A percentile compares a stretch with the other conserved stretches of the same genome.
Evolutionary conservation across 37 sponge, comb jelly and placozoan species (phyloP).

Genomic region (Agelas oroides): DNA sequence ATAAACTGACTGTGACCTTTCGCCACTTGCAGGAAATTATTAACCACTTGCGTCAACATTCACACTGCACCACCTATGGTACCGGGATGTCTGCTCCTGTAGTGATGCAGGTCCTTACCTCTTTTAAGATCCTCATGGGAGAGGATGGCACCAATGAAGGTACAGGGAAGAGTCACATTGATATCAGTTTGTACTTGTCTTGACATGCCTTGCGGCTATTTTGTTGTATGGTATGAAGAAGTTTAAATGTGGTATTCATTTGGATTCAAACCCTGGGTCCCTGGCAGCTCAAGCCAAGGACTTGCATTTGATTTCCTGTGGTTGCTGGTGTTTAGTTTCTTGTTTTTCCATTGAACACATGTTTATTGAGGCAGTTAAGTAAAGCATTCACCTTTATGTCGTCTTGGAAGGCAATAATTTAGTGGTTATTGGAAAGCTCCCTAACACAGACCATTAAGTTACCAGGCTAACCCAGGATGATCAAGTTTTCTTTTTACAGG

Average conservation of each 20-base stretch:
- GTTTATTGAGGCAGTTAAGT: no score
- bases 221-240: no score
- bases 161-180: conserved; percentile 1
- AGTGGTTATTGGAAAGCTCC: no score
- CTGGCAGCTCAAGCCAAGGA: no score
- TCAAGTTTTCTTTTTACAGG: not conserved
- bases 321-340: no score
- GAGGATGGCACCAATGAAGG: conserved; percentile 91
- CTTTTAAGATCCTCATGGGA: conserved; percentile 92
- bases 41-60: conserved; percentile 79
- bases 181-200: not conserved
- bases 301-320: no score
- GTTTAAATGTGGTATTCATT: conserved; percentile 1
- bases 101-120: conserved; percentile 73
- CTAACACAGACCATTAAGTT: not conserved
- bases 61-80: conserved; percentile 87
- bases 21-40: conserved; percentile 71
- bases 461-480: no score
- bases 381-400: no score
- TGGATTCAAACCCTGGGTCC: no score
- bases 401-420: no score
- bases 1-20: no score
- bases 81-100: conserved; percentile 87
- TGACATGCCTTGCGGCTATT: not conserved
- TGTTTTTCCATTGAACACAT: no score